These are phyloP conservation scores for Vicugna pacos DNA, from an alignment of 2,113 vertebrate species.

Conservation along the genomic window DNA sequence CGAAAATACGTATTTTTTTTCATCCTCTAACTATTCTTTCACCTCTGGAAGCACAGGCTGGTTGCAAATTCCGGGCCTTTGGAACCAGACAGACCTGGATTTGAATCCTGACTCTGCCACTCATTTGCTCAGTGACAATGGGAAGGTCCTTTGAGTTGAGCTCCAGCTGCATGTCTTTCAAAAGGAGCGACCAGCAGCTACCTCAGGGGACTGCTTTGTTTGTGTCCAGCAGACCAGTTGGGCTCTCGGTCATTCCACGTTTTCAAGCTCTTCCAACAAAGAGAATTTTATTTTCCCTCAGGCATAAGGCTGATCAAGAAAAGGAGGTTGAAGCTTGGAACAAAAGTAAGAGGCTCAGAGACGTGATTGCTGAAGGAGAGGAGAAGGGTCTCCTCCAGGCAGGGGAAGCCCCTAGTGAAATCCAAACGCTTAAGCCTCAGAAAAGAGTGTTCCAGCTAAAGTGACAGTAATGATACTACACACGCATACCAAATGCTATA, in stretches of 20 bases:
- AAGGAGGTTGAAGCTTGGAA: neutral
- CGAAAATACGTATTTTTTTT: neutral
- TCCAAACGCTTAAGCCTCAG: neutral
- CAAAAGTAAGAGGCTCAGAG: neutral
- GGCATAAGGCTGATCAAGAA: neutral
- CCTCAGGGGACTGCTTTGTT: neutral
- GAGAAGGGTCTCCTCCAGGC: neutral
- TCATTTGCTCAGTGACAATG: neutral
- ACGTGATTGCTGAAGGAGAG: neutral
- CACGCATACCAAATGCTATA: neutral
- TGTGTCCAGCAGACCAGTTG: neutral
- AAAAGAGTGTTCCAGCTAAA: neutral
- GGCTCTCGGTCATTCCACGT: neutral
- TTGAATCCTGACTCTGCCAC: neutral
- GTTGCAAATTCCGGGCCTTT: neutral
- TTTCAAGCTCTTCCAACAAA: neutral
- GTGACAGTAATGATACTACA: neutral
- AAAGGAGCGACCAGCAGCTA: accelerated
- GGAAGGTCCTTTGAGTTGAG: neutral
- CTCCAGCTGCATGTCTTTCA: neutral
- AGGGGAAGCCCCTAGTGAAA: neutral
- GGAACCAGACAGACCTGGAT: neutral
- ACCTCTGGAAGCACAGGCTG: neutral
- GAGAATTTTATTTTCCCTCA: neutral
- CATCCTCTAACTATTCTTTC: neutral